Conservation (phyloP, 2,797 vertebrate genomes). For the Neostethus bicornis region DNA sequence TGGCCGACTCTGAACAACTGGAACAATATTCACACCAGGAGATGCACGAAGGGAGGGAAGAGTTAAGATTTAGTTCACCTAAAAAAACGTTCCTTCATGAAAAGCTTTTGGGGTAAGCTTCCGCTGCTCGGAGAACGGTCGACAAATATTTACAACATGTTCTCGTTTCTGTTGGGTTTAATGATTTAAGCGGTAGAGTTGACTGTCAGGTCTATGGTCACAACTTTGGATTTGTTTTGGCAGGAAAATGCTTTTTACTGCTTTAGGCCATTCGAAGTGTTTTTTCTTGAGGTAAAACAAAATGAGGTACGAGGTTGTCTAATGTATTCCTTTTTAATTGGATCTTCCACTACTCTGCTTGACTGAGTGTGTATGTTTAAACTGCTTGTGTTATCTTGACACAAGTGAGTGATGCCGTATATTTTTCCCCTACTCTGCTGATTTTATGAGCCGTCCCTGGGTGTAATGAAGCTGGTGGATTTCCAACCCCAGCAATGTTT, state of each 20-base stretch:
- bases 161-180: constrained; percentile 27
- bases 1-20: constrained; percentile 56
- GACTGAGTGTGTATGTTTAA: constrained; percentile 1
- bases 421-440: constrained; percentile 34
- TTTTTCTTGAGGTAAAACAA: constrained; percentile 17
- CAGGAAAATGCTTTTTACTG: constrained; percentile 12
- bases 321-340: constrained; percentile 17
- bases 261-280: neutral
- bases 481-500: constrained; percentile 66
- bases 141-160: constrained; percentile 13
- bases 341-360: constrained; percentile 3
- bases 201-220: constrained; percentile 27
- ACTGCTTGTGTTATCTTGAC: constrained; percentile 14
- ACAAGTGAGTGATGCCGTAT: constrained; percentile 20
- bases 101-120: constrained; percentile 31
- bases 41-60: constrained; percentile 50
- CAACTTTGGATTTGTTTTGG: neutral
- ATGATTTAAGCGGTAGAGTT: constrained; percentile 24
- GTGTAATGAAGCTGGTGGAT: constrained; percentile 53
- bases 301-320: constrained; percentile 6
- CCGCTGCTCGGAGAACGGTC: constrained; percentile 18
- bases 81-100: constrained; percentile 37
- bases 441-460: constrained; percentile 44
- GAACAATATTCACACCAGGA: constrained; percentile 57
- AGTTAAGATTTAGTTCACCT: constrained; percentile 56